Base-by-base conservation (phyloP, 2,797 vertebrate species). In the Otolemur crassicaudatus region DNA sequence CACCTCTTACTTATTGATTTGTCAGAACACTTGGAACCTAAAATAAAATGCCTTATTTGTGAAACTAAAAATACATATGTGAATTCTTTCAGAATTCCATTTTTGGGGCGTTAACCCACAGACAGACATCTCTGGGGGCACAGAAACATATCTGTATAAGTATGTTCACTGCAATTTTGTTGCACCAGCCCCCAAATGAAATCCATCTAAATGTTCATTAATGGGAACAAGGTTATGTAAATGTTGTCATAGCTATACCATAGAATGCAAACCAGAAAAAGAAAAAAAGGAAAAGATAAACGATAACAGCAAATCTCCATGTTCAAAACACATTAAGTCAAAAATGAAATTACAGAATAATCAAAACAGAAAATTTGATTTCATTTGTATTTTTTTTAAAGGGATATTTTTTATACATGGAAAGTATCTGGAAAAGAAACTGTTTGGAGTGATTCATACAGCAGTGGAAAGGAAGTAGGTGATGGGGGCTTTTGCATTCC, bases 41-140 rank as follows among this genome's bases (percentile, higher is more conserved):
- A 96, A 93, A 75, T 79, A 81, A 77, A 77, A 91, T 70, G 31
- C 19, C 8, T 80, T 79, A 77, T 91, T 90, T 77, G 69, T 69
- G 58, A 84, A 76, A 72, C 43, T 65, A 40, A 95, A 94, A 92
- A 84, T 53, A 76, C 17, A 69, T 11, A 14, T 31, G 23, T 79
- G 11, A 49, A 65, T 65, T 79, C 63, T 83, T 79, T 87, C 72
- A 84, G n/a, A 91, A 90, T 76, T 92, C 29, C 0, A 86, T 19
- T 63, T 76, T 90, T 29, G 58, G 49, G 46, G 60, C 77, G 49
- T 89, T 86, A 93, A 46, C n/a, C 70, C 37, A 56, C 25, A 79
- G 37, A 72, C 3, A 89, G 61, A 81, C 43, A 72, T 95, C 34
- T 23, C 16, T 80, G 37, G 17, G 31, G 20, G 19, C 27, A 81